phyloP scores from a whole-genome alignment of 1,140 invertebrate species.

The Ceratosolen solmsi region DNA sequence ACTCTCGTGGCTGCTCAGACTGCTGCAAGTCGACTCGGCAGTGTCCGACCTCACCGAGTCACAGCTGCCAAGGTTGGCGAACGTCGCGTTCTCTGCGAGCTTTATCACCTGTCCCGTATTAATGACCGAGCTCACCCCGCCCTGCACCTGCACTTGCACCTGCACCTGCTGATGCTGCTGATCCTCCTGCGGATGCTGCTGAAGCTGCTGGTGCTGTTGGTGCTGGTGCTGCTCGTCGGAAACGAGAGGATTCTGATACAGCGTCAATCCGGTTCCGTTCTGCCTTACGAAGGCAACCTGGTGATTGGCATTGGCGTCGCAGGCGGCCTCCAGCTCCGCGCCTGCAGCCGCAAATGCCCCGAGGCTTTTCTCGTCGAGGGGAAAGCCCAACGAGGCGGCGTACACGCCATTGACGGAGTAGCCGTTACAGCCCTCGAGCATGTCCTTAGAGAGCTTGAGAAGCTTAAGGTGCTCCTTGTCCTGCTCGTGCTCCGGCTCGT shows the following conservation, averaged over 20 bases:
- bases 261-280: slow-evolving; percentile 36
- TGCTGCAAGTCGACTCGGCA: slow-evolving; percentile 71
- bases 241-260: slow-evolving; percentile 29
- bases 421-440: slow-evolving; percentile 47
- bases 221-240: slow-evolving; percentile 58
- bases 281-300: slow-evolving; percentile 45
- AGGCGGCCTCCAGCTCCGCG: slow-evolving; percentile 41
- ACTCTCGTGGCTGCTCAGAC: slow-evolving; percentile 69
- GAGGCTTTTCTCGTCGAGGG: slow-evolving; percentile 47
- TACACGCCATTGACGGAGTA: slow-evolving; percentile 45
- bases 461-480: slow-evolving; percentile 52
- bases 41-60: slow-evolving; percentile 71
- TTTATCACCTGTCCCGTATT: slow-evolving; percentile 38
- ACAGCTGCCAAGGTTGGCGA: slow-evolving; percentile 56
- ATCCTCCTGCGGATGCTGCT: slow-evolving; percentile 62
- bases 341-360: slow-evolving; percentile 32
- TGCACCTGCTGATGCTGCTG: slow-evolving; percentile 62
- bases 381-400: slow-evolving; percentile 24
- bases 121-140: background rate
- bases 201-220: slow-evolving; percentile 63
- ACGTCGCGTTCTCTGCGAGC: slow-evolving; percentile 24
- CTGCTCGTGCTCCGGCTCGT: slow-evolving; percentile 42
- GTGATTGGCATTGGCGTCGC: slow-evolving; percentile 39
- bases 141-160: slow-evolving; percentile 40
- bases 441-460: slow-evolving; percentile 49